phyloP scores from a whole-genome alignment of 2,113 vertebrate genomes.

The Stigmatopora argus region DNA sequence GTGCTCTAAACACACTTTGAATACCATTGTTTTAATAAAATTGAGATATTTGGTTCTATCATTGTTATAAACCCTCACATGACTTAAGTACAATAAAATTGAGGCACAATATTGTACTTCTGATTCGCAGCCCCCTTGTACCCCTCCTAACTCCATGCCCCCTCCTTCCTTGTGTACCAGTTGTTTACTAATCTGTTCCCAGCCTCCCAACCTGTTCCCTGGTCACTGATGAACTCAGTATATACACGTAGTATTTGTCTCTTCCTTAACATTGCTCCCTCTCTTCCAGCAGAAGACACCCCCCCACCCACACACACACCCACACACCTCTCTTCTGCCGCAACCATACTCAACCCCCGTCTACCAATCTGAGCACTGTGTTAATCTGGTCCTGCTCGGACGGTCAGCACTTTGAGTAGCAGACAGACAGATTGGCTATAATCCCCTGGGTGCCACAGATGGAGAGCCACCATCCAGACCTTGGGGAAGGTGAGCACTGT shows the following conservation, averaged over 20 bases:
- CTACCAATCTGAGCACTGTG: slow-evolving; percentile 56
- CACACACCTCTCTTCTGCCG: neutral
- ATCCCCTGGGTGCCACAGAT: slow-evolving; percentile 70
- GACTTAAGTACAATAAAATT: neutral
- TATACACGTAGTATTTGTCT: slow-evolving; percentile 1
- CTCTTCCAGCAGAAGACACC: neutral
- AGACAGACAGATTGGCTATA: slow-evolving; percentile 72
- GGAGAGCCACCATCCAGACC: slow-evolving; percentile 57
- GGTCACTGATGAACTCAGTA: neutral
- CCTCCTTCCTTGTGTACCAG: slow-evolving; percentile 26
- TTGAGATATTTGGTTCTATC: neutral
- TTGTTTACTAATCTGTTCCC: slow-evolving; percentile 47
- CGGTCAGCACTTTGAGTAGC: slow-evolving; percentile 66
- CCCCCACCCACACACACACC: neutral
- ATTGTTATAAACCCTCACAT: neutral
- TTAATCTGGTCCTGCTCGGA: slow-evolving; percentile 67
- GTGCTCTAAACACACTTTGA: too few relatives aligned
- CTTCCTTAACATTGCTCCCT: slow-evolving; percentile 21
- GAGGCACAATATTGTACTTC: neutral
- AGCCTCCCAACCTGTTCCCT: slow-evolving; percentile 28
- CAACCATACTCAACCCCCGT: slow-evolving; percentile 1
- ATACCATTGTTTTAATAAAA: too few relatives aligned
- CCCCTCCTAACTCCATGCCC: neutral
- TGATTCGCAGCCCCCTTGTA: slow-evolving; percentile 4
- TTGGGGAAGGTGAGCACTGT: slow-evolving; percentile 54